Conservation (phyloP, 2,113 vertebrate species). For the Phodopus roborovskii region DNA sequence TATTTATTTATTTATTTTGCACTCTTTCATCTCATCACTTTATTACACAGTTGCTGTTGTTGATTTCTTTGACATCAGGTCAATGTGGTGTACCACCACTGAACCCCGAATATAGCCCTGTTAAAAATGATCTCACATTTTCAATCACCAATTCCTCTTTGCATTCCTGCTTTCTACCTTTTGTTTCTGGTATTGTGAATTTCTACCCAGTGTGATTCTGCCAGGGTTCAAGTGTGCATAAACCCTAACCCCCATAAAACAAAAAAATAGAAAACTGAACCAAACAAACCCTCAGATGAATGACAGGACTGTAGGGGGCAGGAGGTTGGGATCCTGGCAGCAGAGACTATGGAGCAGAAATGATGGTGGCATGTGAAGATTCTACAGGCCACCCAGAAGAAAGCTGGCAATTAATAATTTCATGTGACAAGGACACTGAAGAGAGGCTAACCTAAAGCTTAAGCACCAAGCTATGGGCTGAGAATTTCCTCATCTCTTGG, state of each 20-base stretch:
- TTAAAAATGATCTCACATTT: neutral
- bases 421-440: neutral
- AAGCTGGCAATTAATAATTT: neutral
- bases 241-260: neutral
- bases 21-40: neutral
- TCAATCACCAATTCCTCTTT: neutral
- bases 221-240: neutral
- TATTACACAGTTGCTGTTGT: neutral
- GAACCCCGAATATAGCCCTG: neutral
- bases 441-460: neutral
- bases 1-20: neutral
- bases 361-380: neutral
- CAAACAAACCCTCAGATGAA: neutral
- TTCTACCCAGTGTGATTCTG: neutral
- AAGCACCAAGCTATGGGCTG: neutral
- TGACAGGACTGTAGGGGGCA: neutral
- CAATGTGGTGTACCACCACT: neutral
- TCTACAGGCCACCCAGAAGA: neutral
- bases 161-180: neutral
- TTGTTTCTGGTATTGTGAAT: neutral
- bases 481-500: neutral
- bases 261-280: neutral
- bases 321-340: neutral
- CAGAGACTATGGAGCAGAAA: neutral
- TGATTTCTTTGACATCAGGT: neutral